These are phyloP conservation scores for Acleris emargana DNA, from an alignment of 2,888 invertebrate species.

Conservation along the genomic window DNA sequence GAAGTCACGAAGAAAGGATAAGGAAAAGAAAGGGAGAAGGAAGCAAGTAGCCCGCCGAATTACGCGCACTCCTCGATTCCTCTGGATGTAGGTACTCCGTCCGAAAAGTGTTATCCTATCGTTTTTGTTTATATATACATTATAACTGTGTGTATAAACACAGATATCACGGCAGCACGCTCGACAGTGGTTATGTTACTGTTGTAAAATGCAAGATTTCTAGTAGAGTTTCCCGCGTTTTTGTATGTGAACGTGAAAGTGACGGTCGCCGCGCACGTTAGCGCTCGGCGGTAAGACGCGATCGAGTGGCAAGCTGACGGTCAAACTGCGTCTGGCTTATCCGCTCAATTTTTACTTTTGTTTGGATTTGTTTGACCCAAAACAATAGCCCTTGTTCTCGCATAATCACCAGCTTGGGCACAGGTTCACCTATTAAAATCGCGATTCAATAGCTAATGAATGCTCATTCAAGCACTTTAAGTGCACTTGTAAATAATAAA, in stretches of 20 bases:
- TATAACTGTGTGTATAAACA: slow-evolving; percentile 63
- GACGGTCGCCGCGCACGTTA: slow-evolving; percentile 62
- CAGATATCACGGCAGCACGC: slow-evolving; percentile 50
- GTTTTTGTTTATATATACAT: slow-evolving; percentile 61
- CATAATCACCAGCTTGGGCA: not conserved
- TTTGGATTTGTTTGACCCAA: slow-evolving; percentile 20
- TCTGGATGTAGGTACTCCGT: slow-evolving; percentile 41
- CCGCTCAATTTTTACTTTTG: slow-evolving; percentile 32
- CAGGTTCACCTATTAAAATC: too few species aligned
- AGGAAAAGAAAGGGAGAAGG: slow-evolving; percentile 52
- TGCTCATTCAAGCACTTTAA: too few species aligned
- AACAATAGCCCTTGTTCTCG: slow-evolving; percentile 17
- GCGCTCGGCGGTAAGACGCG: slow-evolving; percentile 61
- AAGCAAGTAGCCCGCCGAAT: slow-evolving; percentile 39
- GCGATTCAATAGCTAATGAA: too few species aligned
- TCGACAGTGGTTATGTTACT: slow-evolving; percentile 51
- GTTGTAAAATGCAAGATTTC: slow-evolving; percentile 58
- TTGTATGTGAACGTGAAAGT: slow-evolving; percentile 71
- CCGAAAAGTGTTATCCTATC: slow-evolving; percentile 41
- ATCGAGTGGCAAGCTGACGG: slow-evolving; percentile 55
- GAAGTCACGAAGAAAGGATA: slow-evolving; percentile 22
- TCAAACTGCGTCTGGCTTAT: slow-evolving; percentile 27
- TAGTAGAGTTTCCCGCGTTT: slow-evolving; percentile 61
- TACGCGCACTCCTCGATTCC: slow-evolving; percentile 46
- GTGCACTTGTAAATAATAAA: too few species aligned